phyloP scores from a whole-genome alignment of 2,888 invertebrate species.

The Zaprionus lineosus region DNA sequence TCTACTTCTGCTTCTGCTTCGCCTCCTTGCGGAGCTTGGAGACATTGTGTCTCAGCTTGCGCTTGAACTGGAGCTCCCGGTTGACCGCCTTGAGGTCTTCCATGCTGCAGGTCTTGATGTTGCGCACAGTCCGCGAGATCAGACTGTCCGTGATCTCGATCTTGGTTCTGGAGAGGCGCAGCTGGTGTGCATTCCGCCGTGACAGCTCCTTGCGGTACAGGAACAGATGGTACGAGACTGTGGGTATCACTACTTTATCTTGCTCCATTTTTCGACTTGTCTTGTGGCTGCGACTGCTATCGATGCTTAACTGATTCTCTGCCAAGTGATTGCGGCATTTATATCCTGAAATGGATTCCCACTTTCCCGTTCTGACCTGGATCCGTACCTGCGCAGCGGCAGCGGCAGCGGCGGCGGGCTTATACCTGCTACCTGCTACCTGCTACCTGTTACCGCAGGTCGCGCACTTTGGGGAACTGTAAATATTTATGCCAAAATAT shows the following conservation, averaged over 20 bases:
- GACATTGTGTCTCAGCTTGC: slow-evolving; percentile 51
- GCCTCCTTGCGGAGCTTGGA: slow-evolving; percentile 50
- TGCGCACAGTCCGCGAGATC: slow-evolving; percentile 59
- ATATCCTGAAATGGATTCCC: no score
- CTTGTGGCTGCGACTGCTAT: slow-evolving; percentile 20
- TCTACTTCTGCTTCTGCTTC: slow-evolving; percentile 26
- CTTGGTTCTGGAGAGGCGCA: slow-evolving; percentile 60
- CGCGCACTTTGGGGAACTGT: slow-evolving; percentile 44
- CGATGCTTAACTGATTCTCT: no score
- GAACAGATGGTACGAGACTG: slow-evolving; percentile 66
- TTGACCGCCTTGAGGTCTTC: slow-evolving; percentile 68
- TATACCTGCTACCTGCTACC: slow-evolving; percentile 30
- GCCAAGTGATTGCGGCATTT: slow-evolving; percentile 48
- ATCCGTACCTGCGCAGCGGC: no score
- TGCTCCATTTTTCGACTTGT: slow-evolving; percentile 49
- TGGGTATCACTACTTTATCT: slow-evolving; percentile 50
- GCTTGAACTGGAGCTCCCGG: slow-evolving; percentile 65
- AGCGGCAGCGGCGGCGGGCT: no score
- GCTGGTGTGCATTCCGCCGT: slow-evolving; percentile 55
- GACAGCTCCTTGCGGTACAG: slow-evolving; percentile 61
- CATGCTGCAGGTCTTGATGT: slow-evolving; percentile 64
- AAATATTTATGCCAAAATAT: slow-evolving; percentile 77
- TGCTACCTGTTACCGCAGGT: slow-evolving; percentile 2
- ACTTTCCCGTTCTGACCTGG: no score
- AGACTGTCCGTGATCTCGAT: slow-evolving; percentile 69